Conservation (phyloP, 2,797 vertebrate genomes). For the Crypturellus tataupa region DNA sequence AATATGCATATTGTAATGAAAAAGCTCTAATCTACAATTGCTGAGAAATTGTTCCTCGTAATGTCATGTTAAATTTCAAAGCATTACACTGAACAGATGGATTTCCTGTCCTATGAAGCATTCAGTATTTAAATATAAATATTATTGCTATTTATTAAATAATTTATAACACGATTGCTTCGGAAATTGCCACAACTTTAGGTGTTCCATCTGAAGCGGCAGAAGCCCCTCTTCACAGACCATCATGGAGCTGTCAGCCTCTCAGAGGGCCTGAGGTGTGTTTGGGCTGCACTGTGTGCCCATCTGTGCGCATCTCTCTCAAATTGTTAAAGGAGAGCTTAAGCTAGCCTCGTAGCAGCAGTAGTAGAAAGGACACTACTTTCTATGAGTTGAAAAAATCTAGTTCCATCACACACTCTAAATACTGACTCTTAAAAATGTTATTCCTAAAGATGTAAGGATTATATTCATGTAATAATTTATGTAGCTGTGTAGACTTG, state of each 20-base stretch:
- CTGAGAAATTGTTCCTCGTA: neutral
- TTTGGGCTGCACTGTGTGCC: neutral
- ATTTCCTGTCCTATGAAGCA: neutral
- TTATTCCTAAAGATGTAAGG: slow-evolving; percentile 20
- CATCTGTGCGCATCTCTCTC: neutral
- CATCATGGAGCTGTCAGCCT: neutral
- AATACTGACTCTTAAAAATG: neutral
- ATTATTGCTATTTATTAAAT: neutral
- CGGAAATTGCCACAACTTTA: neutral
- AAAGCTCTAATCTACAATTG: neutral
- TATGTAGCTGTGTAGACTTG: slow-evolving; percentile 9
- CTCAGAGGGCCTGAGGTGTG: neutral
- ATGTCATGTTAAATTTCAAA: neutral
- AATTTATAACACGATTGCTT: neutral
- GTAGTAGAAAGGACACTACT: neutral
- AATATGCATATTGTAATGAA: neutral
- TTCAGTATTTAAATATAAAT: neutral
- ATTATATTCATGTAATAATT: slow-evolving; percentile 65
- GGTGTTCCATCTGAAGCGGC: neutral
- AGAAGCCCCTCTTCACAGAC: neutral
- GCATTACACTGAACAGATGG: neutral
- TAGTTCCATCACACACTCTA: neutral
- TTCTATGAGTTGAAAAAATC: slow-evolving; percentile 13
- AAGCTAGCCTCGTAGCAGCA: neutral
- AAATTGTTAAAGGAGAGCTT: neutral